phyloP scores from a whole-genome alignment of 2,888 invertebrate genomes.

The Osmoderma eremita region DNA sequence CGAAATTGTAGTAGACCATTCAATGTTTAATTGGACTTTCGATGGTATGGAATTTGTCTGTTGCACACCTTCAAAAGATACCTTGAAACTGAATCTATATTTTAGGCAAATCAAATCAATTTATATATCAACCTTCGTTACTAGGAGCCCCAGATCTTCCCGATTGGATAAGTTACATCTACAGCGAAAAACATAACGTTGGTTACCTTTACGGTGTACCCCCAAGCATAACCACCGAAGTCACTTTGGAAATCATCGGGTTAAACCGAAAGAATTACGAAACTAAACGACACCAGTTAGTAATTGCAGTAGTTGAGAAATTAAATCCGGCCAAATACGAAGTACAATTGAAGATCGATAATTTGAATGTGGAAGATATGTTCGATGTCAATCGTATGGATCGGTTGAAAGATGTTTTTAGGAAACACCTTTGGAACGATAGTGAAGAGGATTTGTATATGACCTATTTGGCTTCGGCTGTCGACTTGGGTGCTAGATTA shows the following conservation, averaged over 20 bases:
- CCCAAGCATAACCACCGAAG: conserved; percentile 68
- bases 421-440: conserved; percentile 80
- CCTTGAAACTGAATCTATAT: conserved; percentile 1
- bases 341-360: conserved; percentile 88
- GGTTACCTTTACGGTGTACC: conserved; percentile 90
- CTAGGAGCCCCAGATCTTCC: conserved; percentile 85
- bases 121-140: conserved; percentile 79
- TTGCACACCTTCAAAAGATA: conserved; percentile 11
- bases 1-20: conserved; percentile 79
- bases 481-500: conserved; percentile 84
- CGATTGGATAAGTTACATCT: conserved; percentile 85
- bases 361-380: conserved; percentile 88
- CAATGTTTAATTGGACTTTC: conserved; percentile 83
- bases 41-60: conserved; percentile 67
- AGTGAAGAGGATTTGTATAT: conserved; percentile 80
- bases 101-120: conserved; percentile 64
- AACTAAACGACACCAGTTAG: conserved; percentile 72
- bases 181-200: conserved; percentile 79
- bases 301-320: conserved; percentile 74
- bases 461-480: conserved; percentile 85
- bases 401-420: conserved; percentile 80
- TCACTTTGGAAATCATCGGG: conserved; percentile 79
- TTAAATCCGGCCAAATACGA: conserved; percentile 76
- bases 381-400: conserved; percentile 78
- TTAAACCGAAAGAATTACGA: conserved; percentile 82